Evolutionary conservation across 2,888 invertebrate species (phyloP), one percentile per base, ranked within the genome.

Genomic region (Dexiosoma caninum): DNA sequence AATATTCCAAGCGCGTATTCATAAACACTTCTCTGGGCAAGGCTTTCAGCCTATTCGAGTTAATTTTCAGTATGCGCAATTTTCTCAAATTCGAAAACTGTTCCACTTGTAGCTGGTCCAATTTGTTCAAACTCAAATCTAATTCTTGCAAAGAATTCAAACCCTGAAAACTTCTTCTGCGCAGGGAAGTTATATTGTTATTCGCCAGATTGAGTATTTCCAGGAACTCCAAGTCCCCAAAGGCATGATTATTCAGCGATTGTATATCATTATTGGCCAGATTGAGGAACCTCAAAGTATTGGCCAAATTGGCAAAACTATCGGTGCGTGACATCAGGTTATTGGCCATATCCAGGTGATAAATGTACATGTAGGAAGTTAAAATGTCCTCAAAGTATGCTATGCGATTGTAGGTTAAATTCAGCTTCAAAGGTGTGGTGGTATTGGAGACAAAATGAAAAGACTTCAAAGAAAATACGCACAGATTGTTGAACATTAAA

Each of bases 51-150:
- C 93, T 92, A 88, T 96, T 96, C 78, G 93, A 92, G 82, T 93
- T 93, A 78, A 97, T 89, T 88, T 95, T 93, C 44, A 97, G 89
- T 81, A 95, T 93, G 75, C 95, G 91, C 72, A 96, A 90, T 84
- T 93, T 94, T 83, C 93, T 93, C 85, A 96, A 91, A 89, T 94
- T 95, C 64, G 93, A 93, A 90, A 96, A 96, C 88, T 95, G 95
- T 86, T 95, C 95, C 69, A 94, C 93, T 78, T 95, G 94, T 84
- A 97, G 90, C 87, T 95, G 94, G 23, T 93, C 93, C 81, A 97
- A 93, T 42, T 92, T 91, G 88, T 97, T 97, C 85, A 92, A 92
- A 46, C 95, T 95, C 16, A 97, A 90, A 87, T 97, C 96, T 64
- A 97, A 90, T 85, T 94, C 93, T 89, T 96, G 96, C 64, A 97